A percentile compares a stretch with the other conserved stretches of the same genome.
phyloP scores from a whole-genome alignment of 2,888 invertebrate species.

The Drosophila mercatorum region DNA sequence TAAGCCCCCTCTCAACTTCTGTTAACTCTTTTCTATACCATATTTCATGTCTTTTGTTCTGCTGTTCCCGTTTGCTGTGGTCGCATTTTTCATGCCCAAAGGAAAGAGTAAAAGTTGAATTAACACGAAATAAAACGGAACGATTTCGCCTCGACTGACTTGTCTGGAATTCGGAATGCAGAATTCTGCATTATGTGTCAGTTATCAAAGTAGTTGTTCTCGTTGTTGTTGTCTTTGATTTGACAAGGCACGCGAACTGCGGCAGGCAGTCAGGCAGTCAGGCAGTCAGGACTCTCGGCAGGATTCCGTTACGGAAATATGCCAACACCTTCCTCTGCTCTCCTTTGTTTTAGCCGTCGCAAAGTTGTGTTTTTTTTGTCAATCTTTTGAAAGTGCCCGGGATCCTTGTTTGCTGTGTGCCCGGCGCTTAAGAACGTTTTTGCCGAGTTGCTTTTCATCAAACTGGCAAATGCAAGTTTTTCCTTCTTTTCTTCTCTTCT shows the following conservation, averaged over 20 bases:
- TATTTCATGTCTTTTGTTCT: constrained; percentile 9
- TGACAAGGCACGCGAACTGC: constrained; percentile 64
- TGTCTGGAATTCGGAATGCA: constrained; percentile 29
- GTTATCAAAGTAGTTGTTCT: constrained; percentile 51
- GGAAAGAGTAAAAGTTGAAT: constrained; percentile 45
- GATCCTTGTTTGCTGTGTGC: constrained; percentile 34
- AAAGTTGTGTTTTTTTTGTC: constrained; percentile 47
- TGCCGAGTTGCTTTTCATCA: constrained; percentile 65
- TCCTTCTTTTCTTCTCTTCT: neutral
- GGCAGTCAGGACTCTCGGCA: constrained; percentile 2
- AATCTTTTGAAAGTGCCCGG: constrained; percentile 52
- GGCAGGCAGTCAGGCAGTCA: neutral
- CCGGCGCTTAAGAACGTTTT: constrained; percentile 33
- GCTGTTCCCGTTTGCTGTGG: constrained; percentile 22
- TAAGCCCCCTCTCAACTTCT: neutral
- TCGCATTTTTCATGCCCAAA: constrained; percentile 35
- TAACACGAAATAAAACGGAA: constrained; percentile 64
- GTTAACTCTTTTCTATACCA: constrained; percentile 1
- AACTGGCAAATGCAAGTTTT: constrained; percentile 6
- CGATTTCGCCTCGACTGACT: constrained; percentile 30
- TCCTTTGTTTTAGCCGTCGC: constrained; percentile 8
- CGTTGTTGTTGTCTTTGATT: constrained; percentile 53
- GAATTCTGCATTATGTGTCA: constrained; percentile 70
- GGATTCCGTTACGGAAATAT: constrained; percentile 25
- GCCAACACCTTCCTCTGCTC: constrained; percentile 37